Percentiles rank a stretch among this genome's conserved stretches.
Conservation (phyloP, 2,113 vertebrate species). For the Marmota flaviventris region DNA sequence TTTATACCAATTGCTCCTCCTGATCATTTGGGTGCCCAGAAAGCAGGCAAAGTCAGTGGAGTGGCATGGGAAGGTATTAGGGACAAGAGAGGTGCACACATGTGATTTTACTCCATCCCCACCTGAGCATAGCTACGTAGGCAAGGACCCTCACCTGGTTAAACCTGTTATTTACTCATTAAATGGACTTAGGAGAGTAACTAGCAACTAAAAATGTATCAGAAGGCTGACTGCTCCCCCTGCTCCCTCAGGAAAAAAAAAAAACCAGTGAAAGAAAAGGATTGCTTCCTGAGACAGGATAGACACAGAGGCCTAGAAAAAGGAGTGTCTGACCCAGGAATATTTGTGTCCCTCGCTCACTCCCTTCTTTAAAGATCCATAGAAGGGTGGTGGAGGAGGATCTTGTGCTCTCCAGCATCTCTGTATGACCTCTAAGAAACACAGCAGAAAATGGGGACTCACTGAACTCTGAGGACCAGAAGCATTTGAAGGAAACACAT, state of each 20-base stretch:
- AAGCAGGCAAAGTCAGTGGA: not conserved
- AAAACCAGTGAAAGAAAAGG: not conserved
- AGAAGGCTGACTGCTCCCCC: not conserved
- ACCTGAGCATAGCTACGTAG: not conserved
- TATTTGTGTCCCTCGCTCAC: not conserved
- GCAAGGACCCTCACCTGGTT: not conserved
- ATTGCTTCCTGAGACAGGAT: not conserved
- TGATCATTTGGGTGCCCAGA: not conserved
- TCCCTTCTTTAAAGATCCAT: not conserved
- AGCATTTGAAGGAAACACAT: not conserved
- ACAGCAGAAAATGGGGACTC: accelerated
- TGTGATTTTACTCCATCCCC: not conserved
- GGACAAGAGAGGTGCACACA: not conserved
- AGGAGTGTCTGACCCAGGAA: not conserved
- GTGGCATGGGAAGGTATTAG: not conserved
- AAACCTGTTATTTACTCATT: not conserved
- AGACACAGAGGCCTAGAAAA: not conserved
- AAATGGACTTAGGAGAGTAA: not conserved
- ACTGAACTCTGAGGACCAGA: not conserved
- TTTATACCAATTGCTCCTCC: not conserved
- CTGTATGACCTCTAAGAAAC: not conserved
- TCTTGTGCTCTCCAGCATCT: not conserved
- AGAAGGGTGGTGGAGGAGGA: not conserved
- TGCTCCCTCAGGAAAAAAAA: not conserved
- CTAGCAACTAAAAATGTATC: not conserved